Conservation (phyloP, 2,113 vertebrate genomes). For the Bettongia penicillata region DNA sequence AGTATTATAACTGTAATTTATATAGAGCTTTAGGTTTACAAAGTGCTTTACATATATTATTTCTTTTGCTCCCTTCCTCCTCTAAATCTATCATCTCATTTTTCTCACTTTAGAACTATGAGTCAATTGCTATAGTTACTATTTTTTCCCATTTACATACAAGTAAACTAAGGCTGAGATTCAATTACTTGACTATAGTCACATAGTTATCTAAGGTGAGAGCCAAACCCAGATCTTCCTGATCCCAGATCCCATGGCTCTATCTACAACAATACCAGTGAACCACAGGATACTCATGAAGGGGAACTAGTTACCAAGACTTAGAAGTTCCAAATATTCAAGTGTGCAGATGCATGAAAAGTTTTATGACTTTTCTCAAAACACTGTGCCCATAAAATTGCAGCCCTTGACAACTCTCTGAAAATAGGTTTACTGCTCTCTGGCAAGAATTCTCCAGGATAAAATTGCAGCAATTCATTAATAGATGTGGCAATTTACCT, state of each 20-base stretch:
- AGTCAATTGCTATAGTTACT: slow-evolving; percentile 5
- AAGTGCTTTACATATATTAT: background rate
- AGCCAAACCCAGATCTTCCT: background rate
- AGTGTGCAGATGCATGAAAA: background rate
- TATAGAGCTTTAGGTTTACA: background rate
- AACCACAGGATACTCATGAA: background rate
- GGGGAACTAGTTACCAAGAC: background rate
- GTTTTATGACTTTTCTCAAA: background rate
- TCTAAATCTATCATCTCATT: rapidly evolving
- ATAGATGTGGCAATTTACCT: background rate
- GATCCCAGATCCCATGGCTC: background rate
- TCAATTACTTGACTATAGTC: background rate
- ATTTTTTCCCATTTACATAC: background rate
- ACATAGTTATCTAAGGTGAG: background rate
- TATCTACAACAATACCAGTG: background rate
- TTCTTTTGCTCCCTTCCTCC: background rate
- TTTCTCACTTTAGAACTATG: background rate
- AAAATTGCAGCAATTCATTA: background rate
- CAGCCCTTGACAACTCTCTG: background rate
- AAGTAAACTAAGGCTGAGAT: background rate
- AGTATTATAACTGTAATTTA: background rate
- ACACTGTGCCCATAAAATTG: background rate
- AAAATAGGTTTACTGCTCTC: background rate
- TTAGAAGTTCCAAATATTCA: background rate
- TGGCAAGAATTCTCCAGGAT: background rate